phyloP scores from a whole-genome alignment of 2,888 invertebrate species.

The Clostera curtula region DNA sequence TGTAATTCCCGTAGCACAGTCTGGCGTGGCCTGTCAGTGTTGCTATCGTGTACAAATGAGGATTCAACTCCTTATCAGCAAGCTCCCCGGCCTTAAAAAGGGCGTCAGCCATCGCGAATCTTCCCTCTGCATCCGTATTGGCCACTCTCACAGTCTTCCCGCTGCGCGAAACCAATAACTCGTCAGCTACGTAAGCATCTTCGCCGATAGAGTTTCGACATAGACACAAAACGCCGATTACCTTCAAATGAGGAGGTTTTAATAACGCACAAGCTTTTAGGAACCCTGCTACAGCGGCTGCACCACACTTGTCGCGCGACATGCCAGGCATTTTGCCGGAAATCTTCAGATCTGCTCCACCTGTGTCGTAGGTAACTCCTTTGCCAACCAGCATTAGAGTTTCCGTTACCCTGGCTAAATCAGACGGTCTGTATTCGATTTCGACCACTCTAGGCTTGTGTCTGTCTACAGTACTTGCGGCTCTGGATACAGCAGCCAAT shows the following conservation, averaged over 20 bases:
- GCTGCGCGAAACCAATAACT: conserved; percentile 85
- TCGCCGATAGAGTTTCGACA: conserved; percentile 91
- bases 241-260: conserved; percentile 84
- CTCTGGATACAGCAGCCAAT: conserved; percentile 83
- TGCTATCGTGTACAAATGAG: conserved; percentile 90
- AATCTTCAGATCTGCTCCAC: conserved; percentile 85
- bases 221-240: conserved; percentile 85
- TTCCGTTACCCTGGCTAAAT: conserved; percentile 67
- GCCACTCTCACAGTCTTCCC: conserved; percentile 87
- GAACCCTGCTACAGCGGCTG: conserved; percentile 92
- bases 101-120: conserved; percentile 92
- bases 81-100: conserved; percentile 60
- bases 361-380: conserved; percentile 89
- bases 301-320: conserved; percentile 93
- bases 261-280: conserved; percentile 83
- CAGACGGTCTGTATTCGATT: conserved; percentile 79
- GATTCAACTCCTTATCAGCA: conserved; percentile 82
- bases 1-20: conserved; percentile 78
- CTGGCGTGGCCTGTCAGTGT: conserved; percentile 89
- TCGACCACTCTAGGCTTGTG: conserved; percentile 77
- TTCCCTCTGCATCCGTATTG: conserved; percentile 94
- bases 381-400: conserved; percentile 90
- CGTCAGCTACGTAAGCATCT: conserved; percentile 89
- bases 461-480: conserved; percentile 79
- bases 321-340: conserved; percentile 85